These are phyloP conservation scores for Connochaetes taurinus DNA, from an alignment of 2,113 vertebrate species.

Conservation along the genomic window DNA sequence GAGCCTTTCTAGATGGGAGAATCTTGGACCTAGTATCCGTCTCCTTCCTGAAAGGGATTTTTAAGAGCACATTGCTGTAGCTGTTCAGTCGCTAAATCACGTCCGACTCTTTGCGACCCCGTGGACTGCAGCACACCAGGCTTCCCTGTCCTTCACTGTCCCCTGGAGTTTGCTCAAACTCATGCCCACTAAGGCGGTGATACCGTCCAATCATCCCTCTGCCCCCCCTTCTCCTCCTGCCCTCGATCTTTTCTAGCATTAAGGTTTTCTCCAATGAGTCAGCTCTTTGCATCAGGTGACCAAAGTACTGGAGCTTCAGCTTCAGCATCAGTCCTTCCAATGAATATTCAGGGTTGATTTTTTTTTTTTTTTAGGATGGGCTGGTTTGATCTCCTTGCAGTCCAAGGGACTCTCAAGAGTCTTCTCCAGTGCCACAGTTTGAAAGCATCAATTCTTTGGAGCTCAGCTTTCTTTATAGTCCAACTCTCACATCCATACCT, in stretches of 20 bases:
- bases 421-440: neutral
- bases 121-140: neutral
- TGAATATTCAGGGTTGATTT: neutral
- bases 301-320: neutral
- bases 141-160: neutral
- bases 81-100: neutral
- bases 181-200: neutral
- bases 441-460: neutral
- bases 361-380: neutral
- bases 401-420: neutral
- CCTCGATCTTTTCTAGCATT: neutral
- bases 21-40: neutral
- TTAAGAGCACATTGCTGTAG: neutral
- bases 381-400: neutral
- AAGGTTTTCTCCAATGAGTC: neutral
- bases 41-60: neutral
- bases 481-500: neutral
- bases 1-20: neutral
- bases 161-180: neutral
- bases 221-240: neutral
- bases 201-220: neutral
- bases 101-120: fast-evolving
- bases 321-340: neutral
- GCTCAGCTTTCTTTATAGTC: neutral
- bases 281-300: neutral